These are phyloP conservation scores for Xylota segnis DNA, from an alignment of 2,888 invertebrate species.

Conservation along the genomic window DNA sequence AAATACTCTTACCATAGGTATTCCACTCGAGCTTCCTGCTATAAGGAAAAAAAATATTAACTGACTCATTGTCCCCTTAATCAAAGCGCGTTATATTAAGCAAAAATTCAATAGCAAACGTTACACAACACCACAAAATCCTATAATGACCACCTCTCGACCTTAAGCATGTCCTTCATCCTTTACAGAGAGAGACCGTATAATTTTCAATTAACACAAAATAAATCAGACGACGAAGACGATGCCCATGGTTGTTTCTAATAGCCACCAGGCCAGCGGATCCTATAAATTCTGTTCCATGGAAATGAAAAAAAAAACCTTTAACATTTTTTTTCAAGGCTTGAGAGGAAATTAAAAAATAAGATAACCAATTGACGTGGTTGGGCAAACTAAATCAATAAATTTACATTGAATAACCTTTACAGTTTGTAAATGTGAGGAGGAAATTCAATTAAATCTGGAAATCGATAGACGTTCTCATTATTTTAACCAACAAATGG, in stretches of 20 bases:
- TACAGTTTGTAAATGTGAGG: not conserved
- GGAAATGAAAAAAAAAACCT: slow-evolving; percentile 15
- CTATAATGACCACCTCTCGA: slow-evolving; percentile 32
- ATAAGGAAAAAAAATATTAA: slow-evolving; percentile 24
- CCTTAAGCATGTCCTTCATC: slow-evolving; percentile 36
- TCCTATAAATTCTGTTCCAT: slow-evolving; percentile 10
- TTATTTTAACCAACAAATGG: not conserved
- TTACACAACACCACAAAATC: slow-evolving; percentile 5
- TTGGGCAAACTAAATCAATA: slow-evolving; percentile 15
- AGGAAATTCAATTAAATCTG: slow-evolving; percentile 22
- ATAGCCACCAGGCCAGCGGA: slow-evolving; percentile 16
- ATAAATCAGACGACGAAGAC: slow-evolving; percentile 42
- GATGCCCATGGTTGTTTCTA: slow-evolving; percentile 6
- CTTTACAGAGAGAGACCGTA: slow-evolving; percentile 18
- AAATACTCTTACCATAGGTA: not conserved
- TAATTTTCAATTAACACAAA: slow-evolving; percentile 69
- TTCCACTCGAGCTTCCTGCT: not conserved
- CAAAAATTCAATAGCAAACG: slow-evolving; percentile 10
- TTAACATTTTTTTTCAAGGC: slow-evolving; percentile 7
- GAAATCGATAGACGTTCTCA: slow-evolving; percentile 5
- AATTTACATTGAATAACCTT: slow-evolving; percentile 24
- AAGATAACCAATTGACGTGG: not conserved
- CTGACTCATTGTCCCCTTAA: slow-evolving; percentile 31
- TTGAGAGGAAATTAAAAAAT: not conserved
- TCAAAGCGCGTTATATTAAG: slow-evolving; percentile 23